Conservation (phyloP, 2,888 invertebrate species). For the Clanis bilineata region DNA sequence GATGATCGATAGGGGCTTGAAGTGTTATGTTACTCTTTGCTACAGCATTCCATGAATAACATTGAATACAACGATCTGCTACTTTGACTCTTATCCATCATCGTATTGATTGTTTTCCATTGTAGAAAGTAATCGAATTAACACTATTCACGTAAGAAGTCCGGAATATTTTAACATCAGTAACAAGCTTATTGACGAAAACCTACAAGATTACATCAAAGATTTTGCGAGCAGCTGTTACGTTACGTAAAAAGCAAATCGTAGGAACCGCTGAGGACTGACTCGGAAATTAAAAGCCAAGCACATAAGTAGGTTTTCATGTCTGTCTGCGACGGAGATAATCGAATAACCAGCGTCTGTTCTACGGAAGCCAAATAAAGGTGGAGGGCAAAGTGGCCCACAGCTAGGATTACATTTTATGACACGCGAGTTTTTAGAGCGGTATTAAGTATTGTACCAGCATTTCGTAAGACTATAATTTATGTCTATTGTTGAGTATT, state of each 20-base stretch:
- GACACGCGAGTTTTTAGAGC: neutral
- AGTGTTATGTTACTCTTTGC: neutral
- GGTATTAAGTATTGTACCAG: no score
- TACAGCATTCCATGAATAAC: neutral
- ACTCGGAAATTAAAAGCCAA: slow-evolving; percentile 2
- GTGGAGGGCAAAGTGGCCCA: neutral
- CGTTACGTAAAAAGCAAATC: slow-evolving; percentile 15
- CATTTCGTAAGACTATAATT: no score
- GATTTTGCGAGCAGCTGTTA: slow-evolving; percentile 12
- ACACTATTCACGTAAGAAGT: neutral
- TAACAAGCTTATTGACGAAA: neutral
- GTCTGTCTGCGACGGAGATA: slow-evolving; percentile 11
- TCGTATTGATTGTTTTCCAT: neutral
- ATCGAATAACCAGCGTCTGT: slow-evolving; percentile 7
- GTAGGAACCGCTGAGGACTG: neutral
- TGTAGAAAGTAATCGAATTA: neutral
- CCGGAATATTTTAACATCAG: neutral
- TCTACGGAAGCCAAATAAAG: slow-evolving; percentile 13
- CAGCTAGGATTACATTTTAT: neutral
- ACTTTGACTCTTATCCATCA: neutral
- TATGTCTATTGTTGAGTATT: no score
- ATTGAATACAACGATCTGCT: neutral
- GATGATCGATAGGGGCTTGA: neutral
- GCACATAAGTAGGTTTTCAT: slow-evolving; percentile 10
- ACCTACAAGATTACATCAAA: slow-evolving; percentile 16